Percentiles rank a stretch among this genome's conserved stretches.
Conservation (phyloP, 2,888 invertebrate species). For the Orthosia gothica region DNA sequence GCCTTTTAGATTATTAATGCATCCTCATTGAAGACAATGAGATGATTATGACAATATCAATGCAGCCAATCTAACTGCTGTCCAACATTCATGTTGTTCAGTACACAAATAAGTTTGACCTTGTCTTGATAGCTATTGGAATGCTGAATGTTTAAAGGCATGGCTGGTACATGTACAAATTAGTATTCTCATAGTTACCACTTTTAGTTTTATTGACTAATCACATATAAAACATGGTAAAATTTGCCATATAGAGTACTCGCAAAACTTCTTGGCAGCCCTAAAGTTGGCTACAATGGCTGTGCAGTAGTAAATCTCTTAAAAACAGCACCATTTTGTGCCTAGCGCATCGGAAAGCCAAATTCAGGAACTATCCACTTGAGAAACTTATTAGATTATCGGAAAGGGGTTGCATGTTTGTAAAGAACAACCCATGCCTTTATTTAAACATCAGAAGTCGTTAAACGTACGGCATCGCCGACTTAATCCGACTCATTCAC, state of each 20-base stretch:
- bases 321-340: too few relatives aligned
- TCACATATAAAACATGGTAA: not conserved
- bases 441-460: constrained; percentile 17
- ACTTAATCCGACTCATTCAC: constrained; percentile 25
- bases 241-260: not conserved
- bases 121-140: constrained; percentile 16
- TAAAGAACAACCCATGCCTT: not conserved
- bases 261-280: not conserved
- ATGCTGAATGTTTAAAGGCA: not conserved
- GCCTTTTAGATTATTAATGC: not conserved
- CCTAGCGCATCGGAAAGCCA: too few relatives aligned
- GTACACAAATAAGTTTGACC: constrained; percentile 40
- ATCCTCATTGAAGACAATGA: constrained; percentile 30
- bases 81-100: constrained; percentile 8
- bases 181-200: not conserved
- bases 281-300: too few relatives aligned
- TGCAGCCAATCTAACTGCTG: constrained; percentile 25
- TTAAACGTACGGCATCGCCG: not conserved
- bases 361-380: too few relatives aligned
- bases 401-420: not conserved
- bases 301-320: too few relatives aligned
- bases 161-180: not conserved
- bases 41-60: constrained; percentile 20
- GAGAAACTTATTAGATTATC: too few relatives aligned
- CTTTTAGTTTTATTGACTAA: not conserved